A percentile compares a stretch with the other conserved stretches of the same genome.
These are phyloP conservation scores for Apotomis betuletana DNA, from an alignment of 2,888 invertebrate species.

Conservation along the genomic window DNA sequence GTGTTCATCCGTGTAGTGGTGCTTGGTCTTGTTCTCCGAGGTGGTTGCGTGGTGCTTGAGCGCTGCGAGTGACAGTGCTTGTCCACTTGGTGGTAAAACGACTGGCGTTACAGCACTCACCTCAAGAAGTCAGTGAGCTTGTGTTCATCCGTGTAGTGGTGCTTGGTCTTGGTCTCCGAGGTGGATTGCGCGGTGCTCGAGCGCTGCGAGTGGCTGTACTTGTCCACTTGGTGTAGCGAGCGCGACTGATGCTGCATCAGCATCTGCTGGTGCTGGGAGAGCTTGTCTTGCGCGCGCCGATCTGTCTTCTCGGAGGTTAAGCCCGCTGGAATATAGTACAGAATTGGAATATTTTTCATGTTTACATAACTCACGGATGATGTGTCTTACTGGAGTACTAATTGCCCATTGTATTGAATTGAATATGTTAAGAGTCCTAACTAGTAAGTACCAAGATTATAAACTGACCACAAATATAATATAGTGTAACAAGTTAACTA, in stretches of 20 bases:
- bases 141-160: constrained; percentile 84
- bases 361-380: too few relatives aligned
- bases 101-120: constrained; percentile 49
- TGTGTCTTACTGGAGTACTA: too few relatives aligned
- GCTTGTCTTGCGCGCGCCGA: constrained; percentile 75
- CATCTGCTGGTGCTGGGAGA: constrained; percentile 86
- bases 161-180: constrained; percentile 71
- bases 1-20: constrained; percentile 84
- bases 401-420: too few relatives aligned
- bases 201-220: constrained; percentile 79
- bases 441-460: too few relatives aligned
- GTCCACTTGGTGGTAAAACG: constrained; percentile 82
- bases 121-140: constrained; percentile 88
- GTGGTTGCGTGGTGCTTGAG: constrained; percentile 62
- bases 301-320: constrained; percentile 72
- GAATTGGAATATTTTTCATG: too few relatives aligned
- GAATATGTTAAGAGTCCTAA: too few relatives aligned
- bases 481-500: too few relatives aligned
- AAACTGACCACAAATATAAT: too few relatives aligned
- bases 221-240: constrained; percentile 86
- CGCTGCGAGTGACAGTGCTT: constrained; percentile 82
- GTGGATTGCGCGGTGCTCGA: constrained; percentile 64
- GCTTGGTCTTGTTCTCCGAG: constrained; percentile 71
- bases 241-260: constrained; percentile 87
- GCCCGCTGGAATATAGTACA: constrained; percentile 61